Evolutionary conservation across 1,140 invertebrate genomes (phyloP), one percentile per base, ranked within the genome.

Genomic region (Alviniconcha marisindica): DNA sequence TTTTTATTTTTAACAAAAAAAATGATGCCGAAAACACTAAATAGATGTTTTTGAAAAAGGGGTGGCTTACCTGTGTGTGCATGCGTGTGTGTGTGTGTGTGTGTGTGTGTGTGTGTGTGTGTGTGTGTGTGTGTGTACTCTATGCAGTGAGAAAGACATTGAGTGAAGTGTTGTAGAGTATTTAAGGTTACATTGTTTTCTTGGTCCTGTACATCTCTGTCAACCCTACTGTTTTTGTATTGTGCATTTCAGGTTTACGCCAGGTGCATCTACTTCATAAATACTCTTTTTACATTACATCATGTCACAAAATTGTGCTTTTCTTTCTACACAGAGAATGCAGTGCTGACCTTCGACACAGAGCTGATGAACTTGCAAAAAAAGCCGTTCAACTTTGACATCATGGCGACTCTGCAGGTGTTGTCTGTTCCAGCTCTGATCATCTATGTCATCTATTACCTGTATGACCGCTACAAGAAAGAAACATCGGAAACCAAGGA

Each of bases 321-420:
- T 12, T 15, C 48, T 15, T 51, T 12, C 48, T 60, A 24, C 7
- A n/a, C n/a, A 60, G 56, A 60, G n/a, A 66, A 83, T 21, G 81
- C 87, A 40, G 86, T 85, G 21, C 42, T 88, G 21, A 83, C 54
- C 31, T 88, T 88, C 56, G 85, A 88, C 33, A 85, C 85, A 4
- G 85, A 88, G 77, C 73, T 88, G 38, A 69, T 88, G 48, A 15
- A 33, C 2, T 73, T 88, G 40, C 51, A 83, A 28, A 84, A 83
- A 42, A 85, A 83, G n/a, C 48, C 79, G 10, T 56, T 82, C 77
- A 82, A 86, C 40, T 28, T 81, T n/a, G 60, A 56, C 18, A 33
- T 81, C 18, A n/a, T 77, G 77, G 71, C 48, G 38, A 81, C 71
- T 2, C 36, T 83, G n/a, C 74, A 81, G 51, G 56, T 87, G 21